Evolutionary conservation across 2,113 vertebrate genomes (phyloP).

Genomic region (Montifringilla adamsi): DNA sequence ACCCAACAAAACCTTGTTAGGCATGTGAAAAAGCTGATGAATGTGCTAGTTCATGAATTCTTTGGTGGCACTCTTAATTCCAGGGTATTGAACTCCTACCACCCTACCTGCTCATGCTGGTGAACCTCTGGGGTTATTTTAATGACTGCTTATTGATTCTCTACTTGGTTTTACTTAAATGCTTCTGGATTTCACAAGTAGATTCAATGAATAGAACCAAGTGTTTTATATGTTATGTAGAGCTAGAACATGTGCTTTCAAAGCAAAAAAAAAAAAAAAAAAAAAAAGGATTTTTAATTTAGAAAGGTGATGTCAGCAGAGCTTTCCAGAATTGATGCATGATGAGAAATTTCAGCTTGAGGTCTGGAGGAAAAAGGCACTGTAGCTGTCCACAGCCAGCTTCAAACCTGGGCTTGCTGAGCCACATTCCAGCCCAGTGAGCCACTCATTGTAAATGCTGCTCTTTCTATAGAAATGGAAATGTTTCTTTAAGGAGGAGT

Average conservation of each 20-base stretch:
- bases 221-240: background rate
- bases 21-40: background rate
- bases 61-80: background rate
- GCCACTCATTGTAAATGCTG: background rate
- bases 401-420: background rate
- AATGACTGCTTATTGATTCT: background rate
- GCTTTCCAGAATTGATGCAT: background rate
- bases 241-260: background rate
- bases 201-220: background rate
- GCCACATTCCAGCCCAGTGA: conserved; percentile 29
- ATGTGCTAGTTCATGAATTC: background rate
- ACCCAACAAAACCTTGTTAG: background rate
- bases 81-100: background rate
- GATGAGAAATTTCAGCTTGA: background rate
- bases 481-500: conserved; percentile 21
- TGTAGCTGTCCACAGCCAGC: background rate
- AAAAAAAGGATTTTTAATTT: background rate
- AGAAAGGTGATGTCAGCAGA: background rate
- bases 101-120: background rate
- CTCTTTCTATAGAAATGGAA: conserved; percentile 21
- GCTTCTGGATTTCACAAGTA: background rate
- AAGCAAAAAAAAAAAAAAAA: background rate
- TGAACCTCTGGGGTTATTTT: background rate
- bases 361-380: background rate
- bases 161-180: background rate